A percentile compares a stretch with the other conserved stretches of the same genome.
phyloP scores from a whole-genome alignment of 2,888 invertebrate genomes.

The Muschampia plurimacula region DNA sequence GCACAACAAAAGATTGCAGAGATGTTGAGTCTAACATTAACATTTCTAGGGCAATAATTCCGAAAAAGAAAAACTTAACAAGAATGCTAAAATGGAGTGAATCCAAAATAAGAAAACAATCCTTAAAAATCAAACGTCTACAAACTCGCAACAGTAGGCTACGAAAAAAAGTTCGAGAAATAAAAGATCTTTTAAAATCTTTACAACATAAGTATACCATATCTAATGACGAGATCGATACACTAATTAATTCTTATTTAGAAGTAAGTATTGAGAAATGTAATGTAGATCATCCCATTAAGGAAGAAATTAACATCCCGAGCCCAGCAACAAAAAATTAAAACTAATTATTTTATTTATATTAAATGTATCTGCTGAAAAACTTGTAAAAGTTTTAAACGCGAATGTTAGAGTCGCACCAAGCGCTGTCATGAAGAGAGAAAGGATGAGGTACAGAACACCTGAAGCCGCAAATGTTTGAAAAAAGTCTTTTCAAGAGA shows the following conservation, averaged over 20 bases:
- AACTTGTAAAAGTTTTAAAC: too few relatives aligned
- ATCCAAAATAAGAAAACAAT: neutral
- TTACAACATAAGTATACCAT: neutral
- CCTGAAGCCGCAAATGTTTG: too few relatives aligned
- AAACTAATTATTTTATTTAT: too few relatives aligned
- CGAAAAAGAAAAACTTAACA: neutral
- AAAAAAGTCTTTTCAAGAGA: too few relatives aligned
- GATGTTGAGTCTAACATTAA: neutral
- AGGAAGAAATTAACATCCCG: neutral
- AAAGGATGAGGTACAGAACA: too few relatives aligned
- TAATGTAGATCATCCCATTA: neutral
- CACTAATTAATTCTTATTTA: neutral
- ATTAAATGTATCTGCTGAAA: too few relatives aligned
- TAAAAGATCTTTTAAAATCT: neutral
- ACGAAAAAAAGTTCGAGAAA: neutral
- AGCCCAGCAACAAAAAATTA: neutral
- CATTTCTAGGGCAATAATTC: neutral
- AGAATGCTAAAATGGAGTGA: constrained; percentile 4
- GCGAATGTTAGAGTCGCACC: too few relatives aligned
- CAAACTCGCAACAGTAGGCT: neutral
- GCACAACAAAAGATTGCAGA: neutral
- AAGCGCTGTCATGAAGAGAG: too few relatives aligned
- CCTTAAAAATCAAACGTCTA: neutral
- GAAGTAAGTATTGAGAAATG: neutral
- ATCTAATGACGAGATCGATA: neutral